phyloP scores from a whole-genome alignment of 2,888 invertebrate species.

The Boloria selene region DNA sequence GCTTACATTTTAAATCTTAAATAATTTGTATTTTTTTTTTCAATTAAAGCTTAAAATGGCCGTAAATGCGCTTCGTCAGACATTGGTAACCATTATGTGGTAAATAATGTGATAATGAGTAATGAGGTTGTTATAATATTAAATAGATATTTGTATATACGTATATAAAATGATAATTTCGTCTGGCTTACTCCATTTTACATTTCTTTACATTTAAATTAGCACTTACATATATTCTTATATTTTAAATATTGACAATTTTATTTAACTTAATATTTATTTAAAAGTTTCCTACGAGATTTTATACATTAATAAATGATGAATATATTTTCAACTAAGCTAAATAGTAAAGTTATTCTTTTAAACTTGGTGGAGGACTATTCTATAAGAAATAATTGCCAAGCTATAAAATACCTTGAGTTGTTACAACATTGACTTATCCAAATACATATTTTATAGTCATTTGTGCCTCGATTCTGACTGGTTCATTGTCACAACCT shows the following conservation, averaged over 20 bases:
- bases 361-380: too few species aligned
- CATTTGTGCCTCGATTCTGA: too few species aligned
- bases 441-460: too few species aligned
- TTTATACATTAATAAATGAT: constrained; percentile 12
- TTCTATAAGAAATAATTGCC: too few species aligned
- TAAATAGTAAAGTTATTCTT: neutral
- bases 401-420: too few species aligned
- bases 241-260: constrained; percentile 7
- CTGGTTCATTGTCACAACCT: too few species aligned
- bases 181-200: constrained; percentile 20
- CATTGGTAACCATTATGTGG: constrained; percentile 7
- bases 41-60: constrained; percentile 73
- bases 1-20: constrained; percentile 38
- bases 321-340: constrained; percentile 2
- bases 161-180: too few species aligned
- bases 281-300: neutral
- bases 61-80: constrained; percentile 46
- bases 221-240: constrained; percentile 8
- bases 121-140: constrained; percentile 6
- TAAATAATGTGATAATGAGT: neutral
- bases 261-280: constrained; percentile 6
- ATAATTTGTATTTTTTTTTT: constrained; percentile 43
- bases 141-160: too few species aligned
- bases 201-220: constrained; percentile 9
- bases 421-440: too few species aligned